These are phyloP conservation scores for Fregata magnificens DNA, from an alignment of 2,113 vertebrate genomes.

Conservation along the genomic window DNA sequence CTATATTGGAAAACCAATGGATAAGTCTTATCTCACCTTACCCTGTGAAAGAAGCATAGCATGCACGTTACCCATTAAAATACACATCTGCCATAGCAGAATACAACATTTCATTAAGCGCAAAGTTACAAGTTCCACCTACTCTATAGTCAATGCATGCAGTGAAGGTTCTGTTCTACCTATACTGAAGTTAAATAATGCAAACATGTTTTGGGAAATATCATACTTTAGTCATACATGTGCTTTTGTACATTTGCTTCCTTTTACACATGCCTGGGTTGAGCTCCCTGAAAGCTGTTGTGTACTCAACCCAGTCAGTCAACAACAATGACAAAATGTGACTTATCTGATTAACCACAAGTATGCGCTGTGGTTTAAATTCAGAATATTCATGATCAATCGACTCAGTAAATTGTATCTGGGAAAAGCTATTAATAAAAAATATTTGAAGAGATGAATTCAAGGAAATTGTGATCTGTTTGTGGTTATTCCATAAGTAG, in stretches of 20 bases:
- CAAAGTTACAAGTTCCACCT: neutral
- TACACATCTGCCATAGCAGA: neutral
- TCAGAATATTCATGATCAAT: conserved; percentile 13
- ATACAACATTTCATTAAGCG: neutral
- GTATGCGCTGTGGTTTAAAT: neutral
- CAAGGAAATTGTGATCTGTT: conserved; percentile 2
- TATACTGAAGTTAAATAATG: neutral
- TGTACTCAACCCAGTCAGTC: neutral
- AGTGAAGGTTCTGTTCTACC: neutral
- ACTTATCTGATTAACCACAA: neutral
- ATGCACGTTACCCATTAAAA: neutral
- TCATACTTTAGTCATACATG: neutral
- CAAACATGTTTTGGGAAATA: neutral
- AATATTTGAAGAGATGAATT: neutral
- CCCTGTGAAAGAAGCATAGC: neutral
- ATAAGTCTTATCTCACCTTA: neutral
- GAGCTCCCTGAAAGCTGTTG: neutral
- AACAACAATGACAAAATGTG: neutral
- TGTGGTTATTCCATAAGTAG: neutral
- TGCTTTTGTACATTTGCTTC: neutral
- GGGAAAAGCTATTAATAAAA: conserved; percentile 17
- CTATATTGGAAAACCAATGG: neutral
- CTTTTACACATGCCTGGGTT: neutral
- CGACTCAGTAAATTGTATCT: neutral
- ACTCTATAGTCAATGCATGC: neutral